Evolutionary conservation across 2,113 vertebrate species (phyloP), one percentile per base, ranked within the genome.

Genomic region (Ptychochromis oligacanthus): DNA sequence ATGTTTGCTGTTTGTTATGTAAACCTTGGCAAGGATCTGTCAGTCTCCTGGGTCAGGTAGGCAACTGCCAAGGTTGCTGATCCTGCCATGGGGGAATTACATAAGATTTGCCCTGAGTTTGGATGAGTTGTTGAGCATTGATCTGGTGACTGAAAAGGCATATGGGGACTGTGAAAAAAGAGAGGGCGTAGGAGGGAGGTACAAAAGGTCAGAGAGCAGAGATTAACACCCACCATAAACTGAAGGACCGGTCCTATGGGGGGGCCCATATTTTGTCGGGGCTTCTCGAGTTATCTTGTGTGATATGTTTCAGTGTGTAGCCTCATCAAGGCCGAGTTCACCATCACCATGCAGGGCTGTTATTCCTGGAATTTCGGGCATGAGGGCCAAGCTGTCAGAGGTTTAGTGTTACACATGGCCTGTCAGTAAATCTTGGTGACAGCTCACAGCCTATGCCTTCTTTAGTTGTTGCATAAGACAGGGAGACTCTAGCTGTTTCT

Each of bases 1-100:
- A 24, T 86, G 65, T 82, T 86, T 88, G 60, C 80, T 70, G 24
- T 94, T 88, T 93, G 92, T 94, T 95, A 94, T 91, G 92, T 95
- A 94, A 95, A 94, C 87, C 65, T 86, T 88, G 93, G 84, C 91
- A 87, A 62, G 40, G 52, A 83, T 75, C 75, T 54, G 52, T 59
- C 74, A 56, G 82, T 87, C 87, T 81, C 84, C 67, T 90, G 82
- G 86, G 89, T 92, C 90, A 90, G 85, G 87, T 91, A 90, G 64
- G 83, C 79, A 81, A 82, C 87, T 92, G 90, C 90, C 92, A 88
- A 92, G 91, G 86, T 79, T 90, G 90, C 90, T 89, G 85, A 86
- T 87, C 79, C 59, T 40, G 82, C 88, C 85, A 52, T 81, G 75
- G 46, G 87, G 86, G 91, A 79, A 89, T 95, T 94, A 83, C 91